phyloP scores from a whole-genome alignment of 2,113 vertebrate species.

The Vidua chalybeata region DNA sequence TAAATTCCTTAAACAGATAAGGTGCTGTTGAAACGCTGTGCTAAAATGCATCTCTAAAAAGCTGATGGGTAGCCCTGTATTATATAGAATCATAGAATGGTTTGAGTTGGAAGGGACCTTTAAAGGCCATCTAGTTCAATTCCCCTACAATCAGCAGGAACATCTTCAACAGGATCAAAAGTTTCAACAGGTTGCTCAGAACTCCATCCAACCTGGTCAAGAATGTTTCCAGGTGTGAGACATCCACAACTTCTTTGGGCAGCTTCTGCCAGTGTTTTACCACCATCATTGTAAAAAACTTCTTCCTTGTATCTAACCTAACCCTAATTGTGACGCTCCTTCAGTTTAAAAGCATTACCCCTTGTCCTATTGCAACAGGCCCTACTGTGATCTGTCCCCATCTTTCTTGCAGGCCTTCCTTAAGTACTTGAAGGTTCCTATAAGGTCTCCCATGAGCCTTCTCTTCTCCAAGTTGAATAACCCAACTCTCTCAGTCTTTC shows the following conservation, averaged over 20 bases:
- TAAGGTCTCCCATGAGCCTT: neutral
- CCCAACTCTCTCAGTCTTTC: neutral
- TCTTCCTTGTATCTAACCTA: neutral
- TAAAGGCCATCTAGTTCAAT: neutral
- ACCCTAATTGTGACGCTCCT: neutral
- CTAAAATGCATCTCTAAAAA: neutral
- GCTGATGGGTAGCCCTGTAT: neutral
- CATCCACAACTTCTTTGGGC: neutral
- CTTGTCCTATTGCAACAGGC: neutral
- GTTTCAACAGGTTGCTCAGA: neutral
- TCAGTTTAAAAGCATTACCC: neutral
- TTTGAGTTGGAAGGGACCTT: neutral
- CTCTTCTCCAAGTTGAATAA: neutral
- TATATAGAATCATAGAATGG: neutral
- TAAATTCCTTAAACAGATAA: neutral
- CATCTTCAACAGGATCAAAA: neutral
- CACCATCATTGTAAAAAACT: neutral
- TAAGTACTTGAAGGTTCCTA: neutral
- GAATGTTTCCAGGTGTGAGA: neutral
- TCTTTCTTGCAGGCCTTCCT: neutral
- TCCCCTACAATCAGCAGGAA: neutral
- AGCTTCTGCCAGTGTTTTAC: neutral
- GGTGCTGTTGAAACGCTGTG: neutral
- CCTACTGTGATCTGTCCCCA: neutral
- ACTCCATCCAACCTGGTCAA: fast-evolving